Evolutionary conservation across 2,888 invertebrate species (phyloP), one percentile per base, ranked within the genome.

Genomic region (Hypolimnas misippus): DNA sequence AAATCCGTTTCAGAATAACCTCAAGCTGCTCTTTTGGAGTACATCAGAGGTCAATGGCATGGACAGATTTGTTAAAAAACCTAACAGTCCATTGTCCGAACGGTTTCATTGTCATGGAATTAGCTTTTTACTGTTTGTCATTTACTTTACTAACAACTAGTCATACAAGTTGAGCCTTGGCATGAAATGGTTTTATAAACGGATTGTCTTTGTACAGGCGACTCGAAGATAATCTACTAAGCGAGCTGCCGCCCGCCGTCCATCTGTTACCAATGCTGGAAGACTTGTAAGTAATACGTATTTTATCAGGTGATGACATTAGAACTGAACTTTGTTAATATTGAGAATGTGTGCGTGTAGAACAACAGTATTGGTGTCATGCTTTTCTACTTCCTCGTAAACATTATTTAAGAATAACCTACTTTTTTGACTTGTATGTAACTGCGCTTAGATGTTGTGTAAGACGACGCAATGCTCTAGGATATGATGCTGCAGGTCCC

Each of bases 231-330:
- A 91, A 91, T 74, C 72, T 86, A 73, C 80, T 91, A 81, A 93
- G 93, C 72, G 94, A 95, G 81, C 93, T 98, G 79, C 97, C 98
- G 56, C 84, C 92, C 51, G 97, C 97, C 66, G 92, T 97, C 69
- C 93, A 93, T 70, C 94, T 95, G 82, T 93, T 97, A 81, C 93
- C 94, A 56, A 93, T 94, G 77, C 94, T 98, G 8, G 95, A 96
- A 81, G 97, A 97, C 87, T 90, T 98, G 98, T 98, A 93, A 97
- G 97, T 95, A 51, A 7, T 25, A 33, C 25, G 25, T 25, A 25
- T 25, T 25, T 25, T 25, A 25, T 3, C 25, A 5, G 25, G 5
- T 25, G 25, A 25, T 25, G 25, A 25, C 2, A 25, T 5, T 25
- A 3, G 2, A 25, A 25, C 25, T 25, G 25, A 25, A 25, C 25